These are phyloP conservation scores for Pocillopora grandis DNA, from an alignment of 92 coral and sea anemone genomes.

Conservation along the genomic window DNA sequence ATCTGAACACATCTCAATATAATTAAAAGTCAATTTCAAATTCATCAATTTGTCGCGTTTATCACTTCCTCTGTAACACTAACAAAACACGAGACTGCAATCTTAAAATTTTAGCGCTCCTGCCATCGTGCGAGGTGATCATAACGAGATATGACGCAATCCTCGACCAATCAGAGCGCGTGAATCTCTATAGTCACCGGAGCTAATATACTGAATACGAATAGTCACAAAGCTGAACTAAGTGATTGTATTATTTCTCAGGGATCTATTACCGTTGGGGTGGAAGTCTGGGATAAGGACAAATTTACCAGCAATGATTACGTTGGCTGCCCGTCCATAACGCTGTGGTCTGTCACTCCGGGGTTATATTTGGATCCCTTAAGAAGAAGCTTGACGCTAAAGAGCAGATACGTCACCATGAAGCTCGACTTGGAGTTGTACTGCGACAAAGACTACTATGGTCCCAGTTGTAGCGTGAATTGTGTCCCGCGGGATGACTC, in stretches of 20 bases:
- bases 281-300: constrained; percentile 47
- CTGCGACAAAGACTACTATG: constrained; percentile 60
- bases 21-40: too few species aligned
- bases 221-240: not conserved
- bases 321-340: constrained; percentile 19
- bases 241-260: not conserved
- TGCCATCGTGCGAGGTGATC: too few species aligned
- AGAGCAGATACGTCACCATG: not conserved
- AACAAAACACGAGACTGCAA: too few species aligned
- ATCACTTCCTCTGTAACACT: too few species aligned
- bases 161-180: too few species aligned
- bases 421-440: constrained; percentile 29
- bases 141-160: too few species aligned
- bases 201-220: too few species aligned
- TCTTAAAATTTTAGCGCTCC: too few species aligned
- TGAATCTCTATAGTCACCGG: too few species aligned
- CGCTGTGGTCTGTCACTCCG: constrained; percentile 17
- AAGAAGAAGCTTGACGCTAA: constrained; percentile 3
- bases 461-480: constrained; percentile 48
- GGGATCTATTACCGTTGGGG: constrained; percentile 25
- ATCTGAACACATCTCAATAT: too few species aligned
- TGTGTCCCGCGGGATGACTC: constrained; percentile 61
- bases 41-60: too few species aligned
- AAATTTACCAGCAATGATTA: constrained; percentile 29
- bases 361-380: constrained; percentile 18